A percentile compares a stretch with the other conserved stretches of the same genome.
These are phyloP conservation scores for Pteronura brasiliensis DNA, from an alignment of 2,113 vertebrate species.

Conservation along the genomic window DNA sequence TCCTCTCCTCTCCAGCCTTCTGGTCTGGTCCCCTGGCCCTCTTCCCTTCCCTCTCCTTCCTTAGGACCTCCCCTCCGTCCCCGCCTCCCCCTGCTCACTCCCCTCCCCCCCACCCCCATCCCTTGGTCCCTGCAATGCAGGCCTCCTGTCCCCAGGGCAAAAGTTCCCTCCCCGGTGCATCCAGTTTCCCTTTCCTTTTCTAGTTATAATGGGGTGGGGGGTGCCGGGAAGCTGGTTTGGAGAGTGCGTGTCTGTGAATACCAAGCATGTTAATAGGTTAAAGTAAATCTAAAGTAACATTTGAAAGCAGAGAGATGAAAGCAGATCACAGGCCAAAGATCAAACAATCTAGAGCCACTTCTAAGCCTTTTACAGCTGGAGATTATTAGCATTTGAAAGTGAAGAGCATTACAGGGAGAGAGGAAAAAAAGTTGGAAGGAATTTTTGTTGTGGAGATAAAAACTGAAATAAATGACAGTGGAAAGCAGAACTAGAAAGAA, in stretches of 20 bases:
- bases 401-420: conserved; percentile 81
- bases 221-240: conserved; percentile 14
- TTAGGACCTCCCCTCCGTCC: neutral
- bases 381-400: conserved; percentile 90
- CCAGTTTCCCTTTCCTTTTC: neutral
- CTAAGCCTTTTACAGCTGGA: conserved; percentile 84
- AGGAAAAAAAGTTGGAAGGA: conserved; percentile 71
- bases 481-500: conserved; percentile 52
- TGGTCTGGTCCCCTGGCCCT: too few relatives aligned
- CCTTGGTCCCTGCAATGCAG: neutral
- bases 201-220: neutral
- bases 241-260: conserved; percentile 55
- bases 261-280: conserved; percentile 79
- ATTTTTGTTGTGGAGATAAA: conserved; percentile 74
- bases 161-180: neutral
- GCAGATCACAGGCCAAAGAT: conserved; percentile 88
- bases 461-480: conserved; percentile 72
- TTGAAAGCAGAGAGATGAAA: conserved; percentile 87
- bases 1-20: neutral
- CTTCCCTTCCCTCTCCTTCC: too few relatives aligned
- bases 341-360: conserved; percentile 87
- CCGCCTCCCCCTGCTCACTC: too few relatives aligned
- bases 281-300: conserved; percentile 82
- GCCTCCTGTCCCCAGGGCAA: neutral
- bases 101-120: neutral